These are phyloP conservation scores for Lota lota DNA, from an alignment of 2,113 vertebrate species.

Conservation along the genomic window DNA sequence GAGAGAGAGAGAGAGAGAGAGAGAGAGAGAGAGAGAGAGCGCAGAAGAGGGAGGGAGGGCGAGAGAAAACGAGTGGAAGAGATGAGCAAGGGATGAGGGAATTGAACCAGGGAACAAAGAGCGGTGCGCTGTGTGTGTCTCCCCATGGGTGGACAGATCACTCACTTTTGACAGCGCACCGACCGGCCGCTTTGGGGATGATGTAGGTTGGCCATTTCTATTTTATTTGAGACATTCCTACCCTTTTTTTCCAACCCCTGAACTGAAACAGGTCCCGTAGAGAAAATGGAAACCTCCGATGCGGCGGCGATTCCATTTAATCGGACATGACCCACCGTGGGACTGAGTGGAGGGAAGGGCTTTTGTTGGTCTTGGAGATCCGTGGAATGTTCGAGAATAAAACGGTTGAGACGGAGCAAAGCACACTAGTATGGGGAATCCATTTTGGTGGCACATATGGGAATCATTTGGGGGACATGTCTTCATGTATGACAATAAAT, in stretches of 20 bases:
- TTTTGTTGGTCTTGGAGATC: too few species aligned
- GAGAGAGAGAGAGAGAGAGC: not conserved
- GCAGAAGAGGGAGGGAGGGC: slow-evolving; percentile 19
- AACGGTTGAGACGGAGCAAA: too few species aligned
- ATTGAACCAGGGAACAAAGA: not conserved
- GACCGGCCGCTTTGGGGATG: not conserved
- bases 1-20: not conserved
- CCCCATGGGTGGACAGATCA: not conserved
- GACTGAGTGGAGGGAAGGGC: too few species aligned
- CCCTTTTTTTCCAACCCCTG: not conserved
- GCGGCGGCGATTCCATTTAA: too few species aligned
- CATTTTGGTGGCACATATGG: too few species aligned
- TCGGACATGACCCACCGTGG: too few species aligned
- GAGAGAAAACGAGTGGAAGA: not conserved
- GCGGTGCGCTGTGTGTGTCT: not conserved
- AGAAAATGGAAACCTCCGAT: too few species aligned
- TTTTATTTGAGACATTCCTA: not conserved
- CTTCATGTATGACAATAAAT: too few species aligned
- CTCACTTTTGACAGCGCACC: not conserved
- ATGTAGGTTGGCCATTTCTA: not conserved
- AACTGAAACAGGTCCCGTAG: not conserved
- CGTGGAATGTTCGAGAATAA: too few species aligned
- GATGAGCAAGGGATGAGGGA: slow-evolving; percentile 19
- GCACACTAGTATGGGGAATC: too few species aligned
- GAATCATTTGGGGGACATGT: too few species aligned